Percentiles rank a stretch among this genome's conserved stretches.
These are phyloP conservation scores for Kryptopterus vitreolus DNA, from an alignment of 2,797 vertebrate species.

Conservation along the genomic window DNA sequence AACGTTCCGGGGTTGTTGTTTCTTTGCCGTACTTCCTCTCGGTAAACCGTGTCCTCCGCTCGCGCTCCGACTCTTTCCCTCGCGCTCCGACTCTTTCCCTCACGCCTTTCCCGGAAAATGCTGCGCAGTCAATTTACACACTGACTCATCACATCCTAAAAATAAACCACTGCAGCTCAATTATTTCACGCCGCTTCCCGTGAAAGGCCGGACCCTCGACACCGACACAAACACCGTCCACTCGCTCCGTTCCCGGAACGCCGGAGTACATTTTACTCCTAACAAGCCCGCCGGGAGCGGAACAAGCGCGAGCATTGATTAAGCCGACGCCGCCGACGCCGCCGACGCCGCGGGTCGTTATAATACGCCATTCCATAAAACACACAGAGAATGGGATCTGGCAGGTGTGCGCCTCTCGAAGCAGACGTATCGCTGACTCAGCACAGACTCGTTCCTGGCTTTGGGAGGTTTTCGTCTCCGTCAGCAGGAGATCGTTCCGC, in stretches of 20 bases:
- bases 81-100: background rate
- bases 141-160: slow-evolving; percentile 45
- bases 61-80: background rate
- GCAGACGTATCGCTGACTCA: slow-evolving; percentile 49
- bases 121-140: slow-evolving; percentile 7
- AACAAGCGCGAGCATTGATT: slow-evolving; percentile 50
- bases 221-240: slow-evolving; percentile 24
- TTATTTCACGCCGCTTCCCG: slow-evolving; percentile 49
- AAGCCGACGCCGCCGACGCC: slow-evolving; percentile 49
- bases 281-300: slow-evolving; percentile 55
- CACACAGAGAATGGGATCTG: slow-evolving; percentile 41
- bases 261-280: slow-evolving; percentile 51
- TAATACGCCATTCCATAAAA: slow-evolving; percentile 56
- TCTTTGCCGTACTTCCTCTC: background rate
- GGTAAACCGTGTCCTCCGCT: background rate
- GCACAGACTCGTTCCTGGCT: slow-evolving; percentile 41
- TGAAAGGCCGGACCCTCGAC: slow-evolving; percentile 38
- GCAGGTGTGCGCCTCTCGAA: slow-evolving; percentile 23
- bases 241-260: slow-evolving; percentile 27
- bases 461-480: slow-evolving; percentile 37
- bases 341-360: slow-evolving; percentile 50
- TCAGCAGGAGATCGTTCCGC: slow-evolving; percentile 42
- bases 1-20: no score
- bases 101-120: background rate
- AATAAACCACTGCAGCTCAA: slow-evolving; percentile 49